Base-by-base conservation (phyloP, 2,113 vertebrate species). In the Fukomys damarensis region DNA sequence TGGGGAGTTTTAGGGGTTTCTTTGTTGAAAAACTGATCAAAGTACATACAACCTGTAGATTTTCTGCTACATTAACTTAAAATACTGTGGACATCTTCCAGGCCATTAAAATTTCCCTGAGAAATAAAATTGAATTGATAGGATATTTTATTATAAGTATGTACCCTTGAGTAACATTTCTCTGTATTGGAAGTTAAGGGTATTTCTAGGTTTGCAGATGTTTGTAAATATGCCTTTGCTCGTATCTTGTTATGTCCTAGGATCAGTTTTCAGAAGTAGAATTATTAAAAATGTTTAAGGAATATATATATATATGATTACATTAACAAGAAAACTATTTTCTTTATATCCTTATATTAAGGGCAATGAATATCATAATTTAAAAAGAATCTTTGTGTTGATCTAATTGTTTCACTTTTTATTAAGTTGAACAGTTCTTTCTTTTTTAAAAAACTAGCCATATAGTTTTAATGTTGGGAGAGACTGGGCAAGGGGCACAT, bases 281-380 rank as follows among this genome's bases (percentile, higher is more conserved):
- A 95, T 76, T 95, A 70, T 66, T 91, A 3, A 90, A 80, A 90
- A 86, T 5, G 12, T 74, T 92, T 66, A 58, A 88, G 17, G 6
- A 38, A 89, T 72, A 61, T 72, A 22, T n/a, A 26, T 43, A 43
- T 32, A n/a, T 46, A 35, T 43, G n/a, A 49, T 56, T 17, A 79
- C 19, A 86, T 22, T 49, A 35, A 88, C 8, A 72, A 86, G 56
- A 95, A 87, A 43, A 89, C 38, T 76, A 26, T 80, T 94, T 96
- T 89, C 65, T 72, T 38, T 59, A 38, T 4, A 83, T 56, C 6
- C 10, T 38, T 65, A 85, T 19, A 56, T n/a, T 70, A 84, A 52
- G 7, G 79, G 32, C 20, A 86, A 20, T 14, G 5, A 72, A 58
- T 56, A 85, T 4, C 35, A n/a, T 49, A 68, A 83, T 80, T 92